Percentiles rank a stretch among this genome's conserved stretches.
Conservation (phyloP, 2,797 vertebrate species). For the Leptodactylus fallax region DNA sequence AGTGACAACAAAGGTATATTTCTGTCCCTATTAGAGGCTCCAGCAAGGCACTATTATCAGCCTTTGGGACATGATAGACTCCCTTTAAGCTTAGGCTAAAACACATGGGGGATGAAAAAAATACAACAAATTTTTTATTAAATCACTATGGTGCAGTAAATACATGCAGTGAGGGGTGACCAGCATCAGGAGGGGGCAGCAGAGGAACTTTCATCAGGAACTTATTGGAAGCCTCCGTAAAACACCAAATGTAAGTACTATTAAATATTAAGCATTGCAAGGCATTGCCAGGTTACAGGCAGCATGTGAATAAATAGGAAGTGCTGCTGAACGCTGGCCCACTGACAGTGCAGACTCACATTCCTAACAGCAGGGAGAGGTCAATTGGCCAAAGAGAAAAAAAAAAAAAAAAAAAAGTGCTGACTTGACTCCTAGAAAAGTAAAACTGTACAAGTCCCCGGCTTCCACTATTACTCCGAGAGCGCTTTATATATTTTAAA, state of each 20-base stretch:
- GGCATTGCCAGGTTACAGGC: not conserved
- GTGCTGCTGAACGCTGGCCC: not conserved
- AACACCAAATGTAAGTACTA: not conserved
- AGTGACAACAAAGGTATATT: too few relatives aligned
- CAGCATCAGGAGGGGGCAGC: too few relatives aligned
- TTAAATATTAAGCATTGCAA: slow-evolving; percentile 14
- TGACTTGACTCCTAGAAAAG: slow-evolving; percentile 24
- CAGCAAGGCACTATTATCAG: too few relatives aligned
- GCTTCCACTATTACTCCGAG: too few relatives aligned
- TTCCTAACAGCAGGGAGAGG: slow-evolving; percentile 35
- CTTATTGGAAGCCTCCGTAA: not conserved
- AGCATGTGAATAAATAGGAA: not conserved
- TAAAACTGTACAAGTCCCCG: not conserved
- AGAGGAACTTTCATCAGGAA: not conserved
- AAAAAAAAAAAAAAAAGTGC: not conserved
- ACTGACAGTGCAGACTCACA: slow-evolving; percentile 7
- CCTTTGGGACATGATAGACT: too few relatives aligned
- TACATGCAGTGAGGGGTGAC: not conserved
- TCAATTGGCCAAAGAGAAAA: not conserved
- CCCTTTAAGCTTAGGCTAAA: too few relatives aligned
- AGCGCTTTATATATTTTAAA: too few relatives aligned
- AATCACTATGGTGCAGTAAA: too few relatives aligned
- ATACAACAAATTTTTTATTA: too few relatives aligned
- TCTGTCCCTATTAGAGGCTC: too few relatives aligned
- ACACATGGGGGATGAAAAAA: too few relatives aligned